Conservation (phyloP, 2,888 invertebrate genomes). For the Biston stratarius region DNA sequence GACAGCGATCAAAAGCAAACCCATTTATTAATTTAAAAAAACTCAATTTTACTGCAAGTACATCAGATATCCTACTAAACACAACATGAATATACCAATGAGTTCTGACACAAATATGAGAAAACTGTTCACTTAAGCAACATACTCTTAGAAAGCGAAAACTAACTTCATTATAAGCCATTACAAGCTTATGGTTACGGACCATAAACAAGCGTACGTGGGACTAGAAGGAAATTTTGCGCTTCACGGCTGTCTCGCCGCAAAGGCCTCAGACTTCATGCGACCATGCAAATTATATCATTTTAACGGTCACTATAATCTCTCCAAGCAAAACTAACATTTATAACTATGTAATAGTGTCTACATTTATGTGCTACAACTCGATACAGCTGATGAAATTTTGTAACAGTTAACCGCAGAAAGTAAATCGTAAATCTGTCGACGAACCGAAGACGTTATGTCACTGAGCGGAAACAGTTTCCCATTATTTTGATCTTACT, state of each 20-base stretch:
- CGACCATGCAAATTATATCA: constrained; percentile 72
- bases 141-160: constrained; percentile 18
- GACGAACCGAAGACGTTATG: constrained; percentile 60
- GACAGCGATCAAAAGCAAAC: no score
- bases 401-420: constrained; percentile 68
- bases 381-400: constrained; percentile 50
- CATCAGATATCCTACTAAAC: no score
- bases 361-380: constrained; percentile 29
- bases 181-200: constrained; percentile 18
- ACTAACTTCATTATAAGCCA: constrained; percentile 22
- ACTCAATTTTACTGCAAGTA: no score
- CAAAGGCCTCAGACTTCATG: constrained; percentile 60
- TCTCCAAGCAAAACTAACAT: constrained; percentile 44
- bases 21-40: no score
- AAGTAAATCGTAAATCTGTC: constrained; percentile 70
- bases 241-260: constrained; percentile 57
- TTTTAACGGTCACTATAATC: constrained; percentile 54
- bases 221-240: constrained; percentile 49
- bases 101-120: neutral
- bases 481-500: constrained; percentile 46
- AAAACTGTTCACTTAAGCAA: constrained; percentile 8
- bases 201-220: constrained; percentile 46
- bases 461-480: constrained; percentile 58
- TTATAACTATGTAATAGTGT: constrained; percentile 38
- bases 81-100: no score